Conservation (phyloP, 1,140 invertebrate species). For the Pseudomyrmex cubaensis region DNA sequence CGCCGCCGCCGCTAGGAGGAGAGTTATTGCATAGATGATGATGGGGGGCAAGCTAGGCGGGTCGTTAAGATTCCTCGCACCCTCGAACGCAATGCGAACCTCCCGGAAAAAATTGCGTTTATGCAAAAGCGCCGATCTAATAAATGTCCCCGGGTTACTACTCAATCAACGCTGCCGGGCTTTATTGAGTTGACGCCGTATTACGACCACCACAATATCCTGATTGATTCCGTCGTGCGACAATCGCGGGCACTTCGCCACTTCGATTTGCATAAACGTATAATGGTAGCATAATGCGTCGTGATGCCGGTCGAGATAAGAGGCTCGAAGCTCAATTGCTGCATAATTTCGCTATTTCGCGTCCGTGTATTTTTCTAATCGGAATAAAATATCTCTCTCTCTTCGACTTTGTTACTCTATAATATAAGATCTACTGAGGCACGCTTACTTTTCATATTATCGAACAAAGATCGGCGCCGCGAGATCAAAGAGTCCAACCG, state of each 20-base stretch:
- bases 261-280: constrained; percentile 2
- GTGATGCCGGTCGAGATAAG: constrained; percentile 6
- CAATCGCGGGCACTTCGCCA: constrained; percentile 18
- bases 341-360: not conserved
- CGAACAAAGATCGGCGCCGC: constrained; percentile 4
- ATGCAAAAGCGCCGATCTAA: constrained; percentile 41
- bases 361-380: not conserved
- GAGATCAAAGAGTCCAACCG: constrained; percentile 20
- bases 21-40: constrained; percentile 63
- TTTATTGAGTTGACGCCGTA: constrained; percentile 37
- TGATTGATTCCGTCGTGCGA: constrained; percentile 42
- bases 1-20: constrained; percentile 46
- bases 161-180: constrained; percentile 59
- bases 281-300: constrained; percentile 1
- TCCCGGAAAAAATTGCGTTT: constrained; percentile 46
- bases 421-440: no score
- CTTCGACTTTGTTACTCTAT: not conserved
- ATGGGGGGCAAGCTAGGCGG: constrained; percentile 26
- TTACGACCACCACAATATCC: constrained; percentile 32
- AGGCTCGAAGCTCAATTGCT: not conserved
- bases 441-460: not conserved
- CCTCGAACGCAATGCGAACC: not conserved
- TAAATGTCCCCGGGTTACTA: constrained; percentile 55
- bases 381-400: not conserved
- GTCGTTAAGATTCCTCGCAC: constrained; percentile 56